Conservation (phyloP, 2,113 vertebrate genomes). For the Oceanodroma tethys region DNA sequence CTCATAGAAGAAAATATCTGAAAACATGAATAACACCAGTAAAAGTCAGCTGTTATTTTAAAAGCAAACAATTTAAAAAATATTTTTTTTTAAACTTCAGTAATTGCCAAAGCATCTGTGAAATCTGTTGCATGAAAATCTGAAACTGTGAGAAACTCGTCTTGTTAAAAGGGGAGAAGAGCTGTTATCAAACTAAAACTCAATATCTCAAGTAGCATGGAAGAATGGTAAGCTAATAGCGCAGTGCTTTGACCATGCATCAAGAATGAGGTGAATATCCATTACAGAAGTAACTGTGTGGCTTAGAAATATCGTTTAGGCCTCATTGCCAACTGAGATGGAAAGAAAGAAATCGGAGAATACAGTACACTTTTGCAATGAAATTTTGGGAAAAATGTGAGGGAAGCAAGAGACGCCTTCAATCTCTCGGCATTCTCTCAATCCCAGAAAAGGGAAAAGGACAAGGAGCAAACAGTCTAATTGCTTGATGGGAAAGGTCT, state of each 20-base stretch:
- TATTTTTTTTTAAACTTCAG: background rate
- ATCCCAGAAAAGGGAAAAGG: background rate
- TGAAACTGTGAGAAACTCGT: background rate
- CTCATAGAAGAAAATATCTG: background rate
- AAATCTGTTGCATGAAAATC: slow-evolving; percentile 23
- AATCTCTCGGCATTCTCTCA: background rate
- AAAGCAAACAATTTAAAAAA: background rate
- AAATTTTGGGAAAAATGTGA: background rate
- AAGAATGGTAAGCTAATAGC: background rate
- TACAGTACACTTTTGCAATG: background rate
- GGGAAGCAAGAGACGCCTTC: background rate
- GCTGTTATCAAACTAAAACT: slow-evolving; percentile 2
- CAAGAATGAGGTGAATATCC: background rate
- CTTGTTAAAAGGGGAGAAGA: background rate
- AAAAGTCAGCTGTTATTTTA: background rate
- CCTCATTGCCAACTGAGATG: background rate
- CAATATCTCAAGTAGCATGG: background rate
- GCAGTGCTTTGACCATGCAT: background rate
- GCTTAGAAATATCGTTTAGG: background rate
- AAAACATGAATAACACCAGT: background rate
- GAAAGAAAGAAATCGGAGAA: background rate
- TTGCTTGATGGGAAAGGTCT: background rate
- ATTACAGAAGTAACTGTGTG: background rate
- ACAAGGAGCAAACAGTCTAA: background rate
- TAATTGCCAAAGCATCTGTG: slow-evolving; percentile 44